Evolutionary conservation across 2,888 invertebrate species (phyloP).

Genomic region (Druceiella hillmani): DNA sequence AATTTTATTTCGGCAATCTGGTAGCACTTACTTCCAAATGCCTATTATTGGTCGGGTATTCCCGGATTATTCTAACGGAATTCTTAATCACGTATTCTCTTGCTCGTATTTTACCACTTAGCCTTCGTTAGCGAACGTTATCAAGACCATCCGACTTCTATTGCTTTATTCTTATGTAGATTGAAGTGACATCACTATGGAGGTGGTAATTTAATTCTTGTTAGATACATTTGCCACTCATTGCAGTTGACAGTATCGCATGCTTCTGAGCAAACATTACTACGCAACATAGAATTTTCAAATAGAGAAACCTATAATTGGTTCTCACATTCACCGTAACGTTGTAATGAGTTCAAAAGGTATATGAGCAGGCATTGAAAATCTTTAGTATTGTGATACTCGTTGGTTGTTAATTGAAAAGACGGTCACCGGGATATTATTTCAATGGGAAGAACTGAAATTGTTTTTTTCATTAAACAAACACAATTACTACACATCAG

Average conservation of each 20-base stretch:
- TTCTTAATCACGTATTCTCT: too few species aligned
- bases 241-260: constrained; percentile 28
- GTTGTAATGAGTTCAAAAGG: constrained; percentile 23
- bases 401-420: constrained; percentile 28
- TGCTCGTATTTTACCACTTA: too few species aligned
- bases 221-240: constrained; percentile 25
- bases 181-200: too few species aligned
- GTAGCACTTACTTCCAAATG: too few species aligned
- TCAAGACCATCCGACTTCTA: too few species aligned
- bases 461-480: constrained; percentile 21
- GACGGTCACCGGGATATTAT: constrained; percentile 24
- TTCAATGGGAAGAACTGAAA: constrained; percentile 27
- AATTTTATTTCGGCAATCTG: too few species aligned
- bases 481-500: constrained; percentile 25
- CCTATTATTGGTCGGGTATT: too few species aligned
- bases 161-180: too few species aligned
- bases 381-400: constrained; percentile 25
- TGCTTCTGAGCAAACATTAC: constrained; percentile 26
- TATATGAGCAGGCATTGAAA: constrained; percentile 26
- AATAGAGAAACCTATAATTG: constrained; percentile 29
- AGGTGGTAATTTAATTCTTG: constrained; percentile 26
- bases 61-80: too few species aligned
- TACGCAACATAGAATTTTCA: constrained; percentile 27
- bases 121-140: too few species aligned
- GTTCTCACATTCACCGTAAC: constrained; percentile 25